Evolutionary conservation across 1,140 invertebrate species (phyloP), one percentile per base, ranked within the genome.

Genomic region (Caenorhabditis latens): DNA sequence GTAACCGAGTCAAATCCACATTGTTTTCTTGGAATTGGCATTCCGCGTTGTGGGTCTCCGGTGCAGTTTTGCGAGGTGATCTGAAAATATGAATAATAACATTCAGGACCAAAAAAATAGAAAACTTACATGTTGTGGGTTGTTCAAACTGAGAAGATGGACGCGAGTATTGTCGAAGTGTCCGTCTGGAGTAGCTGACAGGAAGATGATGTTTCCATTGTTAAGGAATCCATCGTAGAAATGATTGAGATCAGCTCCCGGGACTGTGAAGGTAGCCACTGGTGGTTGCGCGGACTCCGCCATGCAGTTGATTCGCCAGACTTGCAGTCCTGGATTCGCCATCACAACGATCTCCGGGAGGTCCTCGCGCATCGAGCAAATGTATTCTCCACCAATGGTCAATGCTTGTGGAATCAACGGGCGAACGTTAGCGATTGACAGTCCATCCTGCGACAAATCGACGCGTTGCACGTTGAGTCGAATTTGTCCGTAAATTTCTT

Each of bases 221-320:
- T 89, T 91, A 16, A 92, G 63, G 88, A 92, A 92, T 82, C 92
- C 91, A 88, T 92, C 91, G 55, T 92, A 92, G 63, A 92, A 92
- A 86, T 92, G 92, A 32, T 84, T 88, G n/a, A 92, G 84, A 21
- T 92, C 90, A 32, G 90, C 91, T 40, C 91, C 90, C 13, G 90
- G 86, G 5, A 92, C 91, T 13, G 79, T 55, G 85, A 92, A 92
- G 5, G 89, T 61, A 24, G 92, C 87, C 4, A 89, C 88, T 21
- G 91, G 92, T 42, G 88, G 84, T 55, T 88, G 89, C 14, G 92
- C 90, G 4, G 57, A 53, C 13, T 53, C 84, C 4, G 90, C 89
- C 42, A 90, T 89, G 32, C 86, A 90, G 75, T 91, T 90, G 19
- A 92, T 83, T n/a, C 90, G 86, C 53, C 88, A 88, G 53, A 92